Evolutionary conservation across 2,113 vertebrate species (phyloP), one percentile per base, ranked within the genome.

Genomic region (Sebastes schlegelii): DNA sequence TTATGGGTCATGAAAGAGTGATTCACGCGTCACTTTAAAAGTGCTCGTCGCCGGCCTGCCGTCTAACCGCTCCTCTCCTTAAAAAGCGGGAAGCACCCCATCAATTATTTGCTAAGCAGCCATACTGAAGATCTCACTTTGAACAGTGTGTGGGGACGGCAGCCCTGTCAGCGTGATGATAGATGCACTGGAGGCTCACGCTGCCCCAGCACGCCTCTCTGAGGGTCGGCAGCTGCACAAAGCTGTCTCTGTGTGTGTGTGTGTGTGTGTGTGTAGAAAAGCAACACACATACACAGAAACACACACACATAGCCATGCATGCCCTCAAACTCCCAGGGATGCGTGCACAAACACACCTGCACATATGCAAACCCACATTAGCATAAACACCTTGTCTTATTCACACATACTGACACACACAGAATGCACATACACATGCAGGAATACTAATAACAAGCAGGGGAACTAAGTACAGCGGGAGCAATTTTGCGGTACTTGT

Each of bases 71-170:
- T 86, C 57, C 80, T 85, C 90, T 91, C 86, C 86, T 92, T 91
- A 91, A 94, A 90, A 94, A 89, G 10, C 62, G 77, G 80, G 80
- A 83, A 93, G 89, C 89, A 87, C 83, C 91, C 90, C 91, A 95
- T 95, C 91, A 95, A 93, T 95, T 93, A 94, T 89, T 71, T 80
- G 78, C 91, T 89, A 93, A 94, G 92, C 93, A 94, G 92, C 84
- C 94, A 92, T 95, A 93, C 93, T 95, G 93, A 93, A 93, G 84
- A 93, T 85, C 92, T 94, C 92, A 95, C 84, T 92, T 57, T 90
- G 91, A 93, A 94, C 93, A 90, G 91, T 88, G 86, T 93, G 95
- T 87, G 92, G 88, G 88, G 92, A 88, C 66, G 87, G 82, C 82
- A 10, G 83, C 52, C 54, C 91, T 95, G 94, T 92, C 93, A 89